Percentiles rank a stretch among this genome's conserved stretches.
phyloP scores from a whole-genome alignment of 2,797 vertebrate genomes.

The Pteronotus mesoamericanus region DNA sequence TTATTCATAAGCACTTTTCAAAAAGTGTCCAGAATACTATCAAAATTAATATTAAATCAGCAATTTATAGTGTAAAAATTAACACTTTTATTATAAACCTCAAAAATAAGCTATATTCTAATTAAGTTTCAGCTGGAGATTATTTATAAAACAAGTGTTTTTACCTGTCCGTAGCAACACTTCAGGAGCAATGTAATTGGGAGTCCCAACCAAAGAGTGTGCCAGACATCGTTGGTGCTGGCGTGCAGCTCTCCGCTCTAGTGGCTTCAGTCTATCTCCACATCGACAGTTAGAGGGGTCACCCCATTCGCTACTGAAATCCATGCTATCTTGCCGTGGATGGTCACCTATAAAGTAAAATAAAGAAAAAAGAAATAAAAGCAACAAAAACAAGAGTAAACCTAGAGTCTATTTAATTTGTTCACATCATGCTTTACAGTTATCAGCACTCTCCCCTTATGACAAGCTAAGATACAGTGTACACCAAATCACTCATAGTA shows the following conservation, averaged over 20 bases:
- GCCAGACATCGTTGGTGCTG: conserved; percentile 97
- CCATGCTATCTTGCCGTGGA: conserved; percentile 97
- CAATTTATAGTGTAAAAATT: not conserved
- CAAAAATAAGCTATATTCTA: conserved; percentile 5
- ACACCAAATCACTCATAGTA: not conserved
- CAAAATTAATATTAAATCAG: conserved; percentile 3
- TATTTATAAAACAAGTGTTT: not conserved
- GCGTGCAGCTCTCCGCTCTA: conserved; percentile 93
- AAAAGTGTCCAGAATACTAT: conserved; percentile 24
- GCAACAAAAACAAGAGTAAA: not conserved
- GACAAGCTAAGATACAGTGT: not conserved
- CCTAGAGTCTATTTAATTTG: not conserved
- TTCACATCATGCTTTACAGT: not conserved
- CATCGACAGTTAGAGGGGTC: conserved; percentile 93
- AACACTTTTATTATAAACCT: conserved; percentile 41
- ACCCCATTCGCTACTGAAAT: conserved; percentile 98
- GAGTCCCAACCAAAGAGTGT: conserved; percentile 96
- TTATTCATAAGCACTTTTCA: conserved; percentile 42
- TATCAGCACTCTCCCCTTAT: not conserved
- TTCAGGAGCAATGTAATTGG: conserved; percentile 97
- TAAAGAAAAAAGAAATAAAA: not conserved
- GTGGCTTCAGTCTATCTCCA: conserved; percentile 93
- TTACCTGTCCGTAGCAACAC: conserved; percentile 94
- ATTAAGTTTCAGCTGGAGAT: not conserved
- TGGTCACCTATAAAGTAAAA: conserved; percentile 88